Evolutionary conservation across 2,888 invertebrate genomes (phyloP).

Genomic region (Acronicta aceris): DNA sequence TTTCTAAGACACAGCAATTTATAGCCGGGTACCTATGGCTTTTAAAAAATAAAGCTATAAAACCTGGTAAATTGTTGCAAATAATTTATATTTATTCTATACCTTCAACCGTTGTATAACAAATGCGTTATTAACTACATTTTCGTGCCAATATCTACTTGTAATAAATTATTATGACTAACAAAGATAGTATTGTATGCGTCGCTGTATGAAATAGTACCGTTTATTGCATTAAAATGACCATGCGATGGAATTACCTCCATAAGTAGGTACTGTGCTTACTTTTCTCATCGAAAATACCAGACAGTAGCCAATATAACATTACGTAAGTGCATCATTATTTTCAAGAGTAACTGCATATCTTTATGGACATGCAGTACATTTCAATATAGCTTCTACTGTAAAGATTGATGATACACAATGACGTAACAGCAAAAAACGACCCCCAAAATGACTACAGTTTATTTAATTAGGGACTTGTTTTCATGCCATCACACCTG

Average conservation of each 20-base stretch:
- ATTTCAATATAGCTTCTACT: neutral
- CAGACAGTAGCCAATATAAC: neutral
- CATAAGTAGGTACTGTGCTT: neutral
- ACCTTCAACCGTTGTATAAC: neutral
- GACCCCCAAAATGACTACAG: slow-evolving; percentile 9
- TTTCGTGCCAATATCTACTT: neutral
- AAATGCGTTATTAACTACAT: neutral
- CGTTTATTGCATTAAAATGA: neutral
- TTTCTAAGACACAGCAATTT: too few species aligned
- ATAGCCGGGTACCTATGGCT: too few species aligned
- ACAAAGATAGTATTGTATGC: neutral
- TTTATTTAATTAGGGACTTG: too few species aligned
- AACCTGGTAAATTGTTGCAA: too few species aligned
- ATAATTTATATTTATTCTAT: neutral
- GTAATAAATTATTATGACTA: neutral
- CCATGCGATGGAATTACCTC: neutral
- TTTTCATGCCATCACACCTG: too few species aligned
- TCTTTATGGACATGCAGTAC: neutral
- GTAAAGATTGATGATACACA: slow-evolving; percentile 11
- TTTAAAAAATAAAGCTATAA: too few species aligned
- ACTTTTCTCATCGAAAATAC: neutral
- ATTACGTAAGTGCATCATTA: neutral
- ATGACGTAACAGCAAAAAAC: slow-evolving; percentile 9
- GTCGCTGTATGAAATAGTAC: neutral
- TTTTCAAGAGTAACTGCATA: neutral